Base-by-base conservation (phyloP, 2,113 vertebrate species). In the Harpagus bidentatus region DNA sequence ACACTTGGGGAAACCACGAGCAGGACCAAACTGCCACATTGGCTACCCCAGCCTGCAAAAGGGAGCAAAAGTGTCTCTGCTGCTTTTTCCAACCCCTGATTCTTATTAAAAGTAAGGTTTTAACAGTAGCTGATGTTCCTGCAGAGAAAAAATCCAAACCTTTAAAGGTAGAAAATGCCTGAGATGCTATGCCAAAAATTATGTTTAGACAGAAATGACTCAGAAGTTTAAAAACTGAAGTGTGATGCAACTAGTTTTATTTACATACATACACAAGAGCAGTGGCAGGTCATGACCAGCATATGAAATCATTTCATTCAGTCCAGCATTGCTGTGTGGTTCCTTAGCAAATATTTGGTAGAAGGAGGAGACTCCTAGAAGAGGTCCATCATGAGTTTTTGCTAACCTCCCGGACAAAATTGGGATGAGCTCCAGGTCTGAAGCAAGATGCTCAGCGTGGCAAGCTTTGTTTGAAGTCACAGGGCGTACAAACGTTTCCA, bases 1-100 rank as follows among this genome's bases (percentile, higher is more conserved):
- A 16, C 0, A 0, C 19, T 3, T 45, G 25, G 56, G 40, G 43
- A 43, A 62, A 34, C 7, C 42, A 56, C 0, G 6, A 56, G 34
- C 0, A 6, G 36, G 45, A 45, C 21, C 42, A 6, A 74, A 56
- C 7, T 23, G 25, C 19, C 10, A 4, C 38, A 6, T 6, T n/a
- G 31, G 29, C 36, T 86, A 56, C 36, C 66, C 40, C 83, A 80
- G 36, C 32, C 76, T 40, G 22, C n/a, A 34, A 50, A 71, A 76
- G 16, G 40, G 14, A 78, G 7, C 1, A n/a, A 13, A 72, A 67
- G 3, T 34, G 6, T 66, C 65, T 86, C 78, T 79, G 61, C 59
- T 71, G 55, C 50, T 74, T 62, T 62, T 45, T n/a, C 59, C 31
- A 58, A 2, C 14, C 21, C 18, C 8, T 23, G 28, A 31, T 29